These are phyloP conservation scores for Ypsolopha scabrella DNA, from an alignment of 2,888 invertebrate species.

Conservation along the genomic window DNA sequence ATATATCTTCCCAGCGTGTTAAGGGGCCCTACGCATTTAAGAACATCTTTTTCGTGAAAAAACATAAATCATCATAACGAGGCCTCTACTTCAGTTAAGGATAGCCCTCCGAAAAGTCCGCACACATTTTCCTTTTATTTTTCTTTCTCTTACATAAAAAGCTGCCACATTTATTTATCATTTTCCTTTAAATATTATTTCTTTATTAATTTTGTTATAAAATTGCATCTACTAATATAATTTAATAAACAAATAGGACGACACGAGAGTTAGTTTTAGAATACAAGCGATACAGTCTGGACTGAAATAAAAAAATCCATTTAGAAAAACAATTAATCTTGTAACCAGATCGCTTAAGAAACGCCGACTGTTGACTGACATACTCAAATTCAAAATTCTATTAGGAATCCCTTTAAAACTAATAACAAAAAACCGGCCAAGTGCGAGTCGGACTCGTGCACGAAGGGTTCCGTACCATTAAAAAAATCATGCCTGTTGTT, in stretches of 20 bases:
- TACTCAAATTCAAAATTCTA: background rate
- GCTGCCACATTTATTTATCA: too few species aligned
- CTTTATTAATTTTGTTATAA: too few species aligned
- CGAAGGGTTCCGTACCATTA: too few species aligned
- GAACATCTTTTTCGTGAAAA: constrained; percentile 37
- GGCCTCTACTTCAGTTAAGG: constrained; percentile 14
- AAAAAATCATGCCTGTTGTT: too few species aligned
- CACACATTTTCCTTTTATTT: constrained; percentile 43
- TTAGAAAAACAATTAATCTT: background rate
- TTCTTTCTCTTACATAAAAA: constrained; percentile 5
- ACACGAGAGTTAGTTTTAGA: background rate
- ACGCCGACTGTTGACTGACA: background rate
- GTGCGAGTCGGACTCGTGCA: too few species aligned
- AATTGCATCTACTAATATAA: too few species aligned
- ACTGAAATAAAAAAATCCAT: background rate
- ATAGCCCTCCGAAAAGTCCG: constrained; percentile 36
- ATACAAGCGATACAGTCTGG: background rate
- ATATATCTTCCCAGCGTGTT: background rate
- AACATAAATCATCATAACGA: constrained; percentile 61
- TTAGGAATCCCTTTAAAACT: background rate
- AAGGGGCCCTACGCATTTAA: constrained; percentile 6
- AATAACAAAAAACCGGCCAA: too few species aligned
- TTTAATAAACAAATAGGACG: background rate
- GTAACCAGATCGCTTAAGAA: background rate
- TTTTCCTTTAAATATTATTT: too few species aligned